Conservation (phyloP, 2,797 vertebrate species). For the Leptoclinus maculatus region DNA sequence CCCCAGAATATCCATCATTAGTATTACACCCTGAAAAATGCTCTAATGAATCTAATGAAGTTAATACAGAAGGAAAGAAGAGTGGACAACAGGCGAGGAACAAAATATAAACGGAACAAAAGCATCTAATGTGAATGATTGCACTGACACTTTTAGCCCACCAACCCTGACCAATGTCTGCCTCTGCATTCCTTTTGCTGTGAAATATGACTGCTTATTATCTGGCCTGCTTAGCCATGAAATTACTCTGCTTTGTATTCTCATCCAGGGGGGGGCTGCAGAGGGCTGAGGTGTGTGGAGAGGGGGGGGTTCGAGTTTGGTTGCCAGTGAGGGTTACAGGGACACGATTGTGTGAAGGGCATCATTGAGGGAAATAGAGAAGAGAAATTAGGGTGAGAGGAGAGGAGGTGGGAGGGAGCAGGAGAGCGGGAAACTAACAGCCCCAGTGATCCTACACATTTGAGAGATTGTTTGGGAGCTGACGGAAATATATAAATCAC, state of each 20-base stretch:
- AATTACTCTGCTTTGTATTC: slow-evolving; percentile 77
- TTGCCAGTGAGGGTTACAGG: slow-evolving; percentile 40
- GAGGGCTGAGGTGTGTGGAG: background rate
- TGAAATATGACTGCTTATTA: slow-evolving; percentile 79
- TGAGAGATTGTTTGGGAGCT: slow-evolving; percentile 34
- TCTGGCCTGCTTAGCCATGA: slow-evolving; percentile 77
- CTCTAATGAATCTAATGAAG: background rate
- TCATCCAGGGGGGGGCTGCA: slow-evolving; percentile 43
- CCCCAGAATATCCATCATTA: slow-evolving; percentile 3
- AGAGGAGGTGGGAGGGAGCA: slow-evolving; percentile 32
- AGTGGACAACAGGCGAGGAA: slow-evolving; percentile 19
- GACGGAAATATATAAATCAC: slow-evolving; percentile 47
- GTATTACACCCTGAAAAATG: background rate
- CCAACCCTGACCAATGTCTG: slow-evolving; percentile 58
- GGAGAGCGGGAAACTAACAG: slow-evolving; percentile 48
- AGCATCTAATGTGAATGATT: slow-evolving; percentile 58
- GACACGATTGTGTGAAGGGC: slow-evolving; percentile 68
- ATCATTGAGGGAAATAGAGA: slow-evolving; percentile 51
- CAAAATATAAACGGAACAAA: slow-evolving; percentile 25
- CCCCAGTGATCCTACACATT: slow-evolving; percentile 45
- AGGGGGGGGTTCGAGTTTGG: background rate
- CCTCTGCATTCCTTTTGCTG: slow-evolving; percentile 58
- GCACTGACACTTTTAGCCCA: slow-evolving; percentile 56
- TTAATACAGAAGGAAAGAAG: background rate
- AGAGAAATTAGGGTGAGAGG: slow-evolving; percentile 38